These are phyloP conservation scores for Scyliorhinus canicula DNA, from an alignment of 2,797 vertebrate genomes.

Conservation along the genomic window DNA sequence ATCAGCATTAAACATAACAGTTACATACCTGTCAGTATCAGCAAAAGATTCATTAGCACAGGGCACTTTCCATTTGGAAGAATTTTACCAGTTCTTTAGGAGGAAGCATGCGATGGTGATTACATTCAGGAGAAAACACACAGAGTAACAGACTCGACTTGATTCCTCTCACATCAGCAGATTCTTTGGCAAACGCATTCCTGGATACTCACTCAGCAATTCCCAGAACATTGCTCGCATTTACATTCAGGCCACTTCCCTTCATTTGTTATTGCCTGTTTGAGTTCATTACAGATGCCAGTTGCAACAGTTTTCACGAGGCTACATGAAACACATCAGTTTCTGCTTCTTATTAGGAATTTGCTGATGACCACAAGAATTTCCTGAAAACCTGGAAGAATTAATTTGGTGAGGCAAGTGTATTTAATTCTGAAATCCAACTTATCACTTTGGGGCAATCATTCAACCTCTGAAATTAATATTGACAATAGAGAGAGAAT, in stretches of 20 bases:
- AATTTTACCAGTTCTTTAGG: not conserved
- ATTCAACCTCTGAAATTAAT: not conserved
- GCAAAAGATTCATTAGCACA: not conserved
- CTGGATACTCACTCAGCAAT: conserved; percentile 7
- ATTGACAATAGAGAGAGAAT: not conserved
- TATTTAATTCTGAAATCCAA: not conserved
- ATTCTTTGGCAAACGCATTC: conserved; percentile 10
- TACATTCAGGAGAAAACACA: not conserved
- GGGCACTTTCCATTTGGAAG: not conserved
- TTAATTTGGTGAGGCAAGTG: not conserved
- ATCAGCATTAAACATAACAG: not conserved
- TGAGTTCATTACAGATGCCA: conserved; percentile 4
- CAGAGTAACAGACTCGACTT: not conserved
- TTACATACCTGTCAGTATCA: not conserved
- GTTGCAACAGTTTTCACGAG: not conserved
- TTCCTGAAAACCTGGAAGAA: not conserved
- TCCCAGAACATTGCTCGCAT: conserved; percentile 6
- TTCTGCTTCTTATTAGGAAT: not conserved
- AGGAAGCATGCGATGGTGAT: not conserved
- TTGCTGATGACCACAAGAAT: not conserved
- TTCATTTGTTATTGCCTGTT: conserved; percentile 11
- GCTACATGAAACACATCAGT: not conserved
- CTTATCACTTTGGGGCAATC: not conserved
- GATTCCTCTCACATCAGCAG: not conserved
- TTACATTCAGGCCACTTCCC: conserved; percentile 13